These are phyloP conservation scores for Monochamus alternatus DNA, from an alignment of 2,888 invertebrate genomes.

Conservation along the genomic window DNA sequence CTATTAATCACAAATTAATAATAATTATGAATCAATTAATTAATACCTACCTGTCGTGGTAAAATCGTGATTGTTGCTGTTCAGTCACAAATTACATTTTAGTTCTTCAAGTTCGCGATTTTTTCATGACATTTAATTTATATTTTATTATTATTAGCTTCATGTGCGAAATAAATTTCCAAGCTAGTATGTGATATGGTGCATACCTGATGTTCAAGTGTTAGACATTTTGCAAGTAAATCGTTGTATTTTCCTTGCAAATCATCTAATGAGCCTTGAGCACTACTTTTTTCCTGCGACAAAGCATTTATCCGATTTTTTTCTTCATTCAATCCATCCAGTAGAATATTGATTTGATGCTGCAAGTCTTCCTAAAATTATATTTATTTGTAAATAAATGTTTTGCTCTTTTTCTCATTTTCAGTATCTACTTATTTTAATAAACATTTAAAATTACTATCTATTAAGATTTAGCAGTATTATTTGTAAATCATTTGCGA, in stretches of 20 bases:
- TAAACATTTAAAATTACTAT: neutral
- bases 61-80: too few relatives aligned
- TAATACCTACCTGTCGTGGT: too few relatives aligned
- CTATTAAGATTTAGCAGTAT: too few relatives aligned
- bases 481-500: too few relatives aligned
- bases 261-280: slow-evolving; percentile 37
- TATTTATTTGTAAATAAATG: neutral
- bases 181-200: too few relatives aligned
- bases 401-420: neutral
- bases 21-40: too few relatives aligned
- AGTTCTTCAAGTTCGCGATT: too few relatives aligned
- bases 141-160: too few relatives aligned
- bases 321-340: slow-evolving; percentile 48
- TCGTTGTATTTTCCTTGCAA: slow-evolving; percentile 44
- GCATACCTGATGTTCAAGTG: slow-evolving; percentile 48
- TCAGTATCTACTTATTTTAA: neutral
- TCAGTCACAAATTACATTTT: too few relatives aligned
- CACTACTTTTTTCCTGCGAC: slow-evolving; percentile 44
- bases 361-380: slow-evolving; percentile 47
- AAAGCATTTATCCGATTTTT: slow-evolving; percentile 46
- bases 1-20: too few relatives aligned
- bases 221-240: slow-evolving; percentile 40
- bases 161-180: too few relatives aligned
- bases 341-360: slow-evolving; percentile 46
- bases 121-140: too few relatives aligned